Base-by-base conservation (phyloP, 2,888 invertebrate genomes). In the Philonicus albiceps region DNA sequence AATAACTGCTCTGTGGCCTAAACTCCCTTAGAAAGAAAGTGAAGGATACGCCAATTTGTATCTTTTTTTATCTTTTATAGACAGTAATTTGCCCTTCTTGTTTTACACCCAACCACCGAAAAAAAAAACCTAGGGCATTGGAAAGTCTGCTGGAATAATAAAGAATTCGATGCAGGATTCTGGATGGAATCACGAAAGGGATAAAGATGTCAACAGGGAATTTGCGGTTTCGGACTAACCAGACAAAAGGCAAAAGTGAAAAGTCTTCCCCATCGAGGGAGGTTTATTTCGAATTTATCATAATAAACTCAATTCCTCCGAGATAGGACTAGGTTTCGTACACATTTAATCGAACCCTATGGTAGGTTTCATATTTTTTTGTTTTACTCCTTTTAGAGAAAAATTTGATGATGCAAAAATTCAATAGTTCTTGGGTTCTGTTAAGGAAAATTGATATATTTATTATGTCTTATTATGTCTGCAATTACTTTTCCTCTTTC, bases 131-230 rank as follows among this genome's bases (percentile, higher is more conserved):
- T 64, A 22, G 40, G 11, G 64, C 64, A 64, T 11, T 27, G 13
- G 13, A 49, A 49, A 30, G 49, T 30, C 40, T 78, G 27, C 43
- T 27, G 78, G 27, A 78, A 64, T 78, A 78, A 78, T 49, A 78
- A 30, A 78, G 40, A 27, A 49, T 27, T 27, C 49, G 78, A 78
- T 49, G 27, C 27, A 64, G 49, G 37, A 76, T 22, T 37, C 19
- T n/a, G 40, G 22, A 76, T 8, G 22, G 40, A 76, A 22, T 49
- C 43, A 78, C 27, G 49, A 78, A 78, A 49, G 11, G 49, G 78
- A 78, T 78, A 78, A 49, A 78, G 27, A 49, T 78, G 78, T 78
- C 78, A 78, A 49, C 78, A 49, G 78, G 78, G 78, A 78, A 78
- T 78, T 78, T 78, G 49, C 22, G 78, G 43, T 27, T 22, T 27